A percentile compares a stretch with the other conserved stretches of the same genome.
These are phyloP conservation scores for Panagrolaimus sp. DNA, from an alignment of 1,140 invertebrate species.

Conservation along the genomic window DNA sequence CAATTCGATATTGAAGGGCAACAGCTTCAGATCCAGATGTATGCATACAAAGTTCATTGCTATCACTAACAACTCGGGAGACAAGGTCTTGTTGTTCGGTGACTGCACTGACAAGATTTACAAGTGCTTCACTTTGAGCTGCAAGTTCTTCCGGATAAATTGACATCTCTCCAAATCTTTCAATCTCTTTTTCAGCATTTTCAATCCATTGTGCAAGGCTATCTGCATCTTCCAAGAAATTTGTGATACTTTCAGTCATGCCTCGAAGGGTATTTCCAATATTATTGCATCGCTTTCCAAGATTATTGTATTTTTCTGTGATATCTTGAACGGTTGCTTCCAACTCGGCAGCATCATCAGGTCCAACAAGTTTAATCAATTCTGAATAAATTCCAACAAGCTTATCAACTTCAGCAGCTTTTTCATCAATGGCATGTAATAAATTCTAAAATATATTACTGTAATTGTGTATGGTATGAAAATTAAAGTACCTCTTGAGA, in stretches of 20 bases:
- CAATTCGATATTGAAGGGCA: constrained; percentile 84
- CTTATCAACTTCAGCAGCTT: constrained; percentile 78
- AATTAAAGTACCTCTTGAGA: constrained; percentile 29
- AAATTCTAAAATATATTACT: constrained; percentile 63
- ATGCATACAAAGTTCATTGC: constrained; percentile 85
- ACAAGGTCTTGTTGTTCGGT: constrained; percentile 78
- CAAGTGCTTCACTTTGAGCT: constrained; percentile 83
- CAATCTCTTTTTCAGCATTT: constrained; percentile 74
- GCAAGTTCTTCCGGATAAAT: constrained; percentile 83
- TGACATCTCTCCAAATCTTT: constrained; percentile 74
- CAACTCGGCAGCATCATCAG: constrained; percentile 78
- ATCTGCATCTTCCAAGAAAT: constrained; percentile 56
- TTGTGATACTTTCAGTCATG: constrained; percentile 65
- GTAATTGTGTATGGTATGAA: background rate
- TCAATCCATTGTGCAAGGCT: constrained; percentile 88
- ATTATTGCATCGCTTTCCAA: constrained; percentile 36
- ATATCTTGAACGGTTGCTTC: constrained; percentile 59
- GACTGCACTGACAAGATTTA: constrained; percentile 81
- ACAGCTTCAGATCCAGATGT: constrained; percentile 79
- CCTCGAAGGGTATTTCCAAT: constrained; percentile 31
- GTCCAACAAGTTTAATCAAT: constrained; percentile 80
- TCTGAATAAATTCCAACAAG: constrained; percentile 60
- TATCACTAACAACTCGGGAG: constrained; percentile 79
- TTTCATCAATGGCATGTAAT: constrained; percentile 79
- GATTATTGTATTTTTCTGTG: constrained; percentile 34